A percentile compares a stretch with the other conserved stretches of the same genome.
phyloP scores from a whole-genome alignment of 2,888 invertebrate species.

The Nineta flava region DNA sequence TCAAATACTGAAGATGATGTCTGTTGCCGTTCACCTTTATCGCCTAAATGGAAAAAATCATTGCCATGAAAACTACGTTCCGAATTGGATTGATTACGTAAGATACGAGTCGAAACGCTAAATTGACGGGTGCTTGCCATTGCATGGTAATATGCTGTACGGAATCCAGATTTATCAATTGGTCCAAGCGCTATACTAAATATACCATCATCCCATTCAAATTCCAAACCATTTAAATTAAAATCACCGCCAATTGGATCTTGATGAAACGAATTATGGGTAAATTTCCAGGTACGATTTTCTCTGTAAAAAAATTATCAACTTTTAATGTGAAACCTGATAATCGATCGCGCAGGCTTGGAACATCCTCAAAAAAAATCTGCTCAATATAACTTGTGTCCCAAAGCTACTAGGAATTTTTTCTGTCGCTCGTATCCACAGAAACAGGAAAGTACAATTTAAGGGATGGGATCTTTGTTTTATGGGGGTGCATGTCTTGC shows the following conservation, averaged over 20 bases:
- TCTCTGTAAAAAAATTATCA: not conserved
- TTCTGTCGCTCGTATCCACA: too few relatives aligned
- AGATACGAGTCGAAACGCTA: conserved; percentile 44
- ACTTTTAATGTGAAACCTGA: too few relatives aligned
- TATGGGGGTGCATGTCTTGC: too few relatives aligned
- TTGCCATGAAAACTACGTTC: conserved; percentile 33
- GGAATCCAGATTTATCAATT: conserved; percentile 32
- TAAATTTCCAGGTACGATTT: conserved; percentile 17
- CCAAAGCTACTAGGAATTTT: too few relatives aligned
- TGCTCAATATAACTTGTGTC: too few relatives aligned
- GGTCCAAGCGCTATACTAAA: conserved; percentile 49
- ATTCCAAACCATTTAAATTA: conserved; percentile 46
- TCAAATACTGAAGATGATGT: conserved; percentile 55
- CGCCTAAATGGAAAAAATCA: conserved; percentile 41
- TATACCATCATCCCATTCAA: conserved; percentile 68
- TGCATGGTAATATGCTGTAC: conserved; percentile 59
- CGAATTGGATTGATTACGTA: conserved; percentile 36
- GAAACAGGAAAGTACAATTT: too few relatives aligned
- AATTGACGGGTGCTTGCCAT: conserved; percentile 59
- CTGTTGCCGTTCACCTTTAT: conserved; percentile 46
- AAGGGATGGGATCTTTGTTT: too few relatives aligned
- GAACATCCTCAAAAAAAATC: too few relatives aligned
- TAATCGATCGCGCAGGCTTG: too few relatives aligned
- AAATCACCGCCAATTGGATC: conserved; percentile 53
- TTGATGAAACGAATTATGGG: conserved; percentile 58